A percentile compares a stretch with the other conserved stretches of the same genome.
Conservation (phyloP, 2,888 invertebrate species). For the Pasiphila rectangulata region DNA sequence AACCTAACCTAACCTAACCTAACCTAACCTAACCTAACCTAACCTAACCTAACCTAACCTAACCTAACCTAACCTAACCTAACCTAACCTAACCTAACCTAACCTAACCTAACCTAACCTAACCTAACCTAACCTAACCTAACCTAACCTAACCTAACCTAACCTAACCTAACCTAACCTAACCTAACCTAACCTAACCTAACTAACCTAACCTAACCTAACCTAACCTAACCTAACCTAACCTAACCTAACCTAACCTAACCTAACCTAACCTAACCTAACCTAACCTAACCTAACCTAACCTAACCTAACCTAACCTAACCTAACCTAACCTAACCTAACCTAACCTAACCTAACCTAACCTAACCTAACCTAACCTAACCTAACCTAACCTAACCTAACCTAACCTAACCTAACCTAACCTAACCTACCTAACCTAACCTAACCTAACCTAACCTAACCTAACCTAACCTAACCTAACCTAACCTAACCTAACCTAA, state of each 20-base stretch:
- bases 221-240: conserved; percentile 18
- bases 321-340: no score
- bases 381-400: no score
- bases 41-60: conserved; percentile 27
- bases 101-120: conserved; percentile 18
- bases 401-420: no score
- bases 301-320: conserved; percentile 3
- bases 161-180: conserved; percentile 16
- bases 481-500: no score
- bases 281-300: conserved; percentile 3
- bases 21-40: conserved; percentile 27
- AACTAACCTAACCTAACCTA: conserved; percentile 20
- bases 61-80: conserved; percentile 27
- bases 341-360: no score
- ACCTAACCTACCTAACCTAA: no score
- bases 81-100: conserved; percentile 27
- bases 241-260: conserved; percentile 11
- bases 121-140: conserved; percentile 22
- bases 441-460: no score
- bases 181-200: conserved; percentile 21
- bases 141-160: conserved; percentile 20
- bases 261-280: conserved; percentile 13
- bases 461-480: no score
- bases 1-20: conserved; percentile 26
- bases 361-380: no score